A percentile compares a stretch with the other conserved stretches of the same genome.
Conservation (phyloP, 2,797 vertebrate species). For the Karalla daura region DNA sequence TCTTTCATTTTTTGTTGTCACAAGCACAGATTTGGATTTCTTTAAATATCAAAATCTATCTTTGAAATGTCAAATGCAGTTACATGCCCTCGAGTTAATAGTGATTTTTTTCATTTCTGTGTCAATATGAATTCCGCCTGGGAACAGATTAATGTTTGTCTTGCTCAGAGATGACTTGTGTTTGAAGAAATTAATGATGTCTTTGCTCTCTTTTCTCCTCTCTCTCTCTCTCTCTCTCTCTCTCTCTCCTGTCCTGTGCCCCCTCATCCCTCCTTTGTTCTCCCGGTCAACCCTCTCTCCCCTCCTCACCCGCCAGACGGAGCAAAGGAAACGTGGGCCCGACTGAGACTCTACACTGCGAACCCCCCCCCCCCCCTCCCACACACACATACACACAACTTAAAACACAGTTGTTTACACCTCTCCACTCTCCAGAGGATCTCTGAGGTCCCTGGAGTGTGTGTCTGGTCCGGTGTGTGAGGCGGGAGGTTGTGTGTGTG, state of each 20-base stretch:
- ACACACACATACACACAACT: slow-evolving; percentile 5
- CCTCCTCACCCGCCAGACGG: not conserved
- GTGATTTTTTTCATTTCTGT: slow-evolving; percentile 2
- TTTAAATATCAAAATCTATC: not conserved
- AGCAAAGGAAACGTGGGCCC: not conserved
- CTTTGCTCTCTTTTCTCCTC: slow-evolving; percentile 7
- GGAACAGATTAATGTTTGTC: slow-evolving; percentile 29
- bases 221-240: not conserved
- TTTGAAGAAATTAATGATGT: slow-evolving; percentile 56
- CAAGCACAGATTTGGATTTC: not conserved
- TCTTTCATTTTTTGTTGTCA: not conserved
- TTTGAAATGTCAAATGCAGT: not conserved
- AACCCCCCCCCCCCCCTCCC: too few relatives aligned
- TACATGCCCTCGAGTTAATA: not conserved
- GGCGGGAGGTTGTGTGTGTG: slow-evolving; percentile 25
- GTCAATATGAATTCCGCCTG: not conserved
- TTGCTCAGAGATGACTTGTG: slow-evolving; percentile 42
- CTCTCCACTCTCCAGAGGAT: slow-evolving; percentile 10
- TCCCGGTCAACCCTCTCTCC: slow-evolving; percentile 15
- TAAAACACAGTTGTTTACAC: slow-evolving; percentile 14
- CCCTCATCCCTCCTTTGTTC: slow-evolving; percentile 48
- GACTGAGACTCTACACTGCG: not conserved
- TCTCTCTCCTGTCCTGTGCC: slow-evolving; percentile 4
- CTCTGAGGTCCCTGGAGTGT: slow-evolving; percentile 39
- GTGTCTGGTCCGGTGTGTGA: slow-evolving; percentile 21